These are phyloP conservation scores for Oriolus oriolus DNA, from an alignment of 2,113 vertebrate species.

Conservation along the genomic window DNA sequence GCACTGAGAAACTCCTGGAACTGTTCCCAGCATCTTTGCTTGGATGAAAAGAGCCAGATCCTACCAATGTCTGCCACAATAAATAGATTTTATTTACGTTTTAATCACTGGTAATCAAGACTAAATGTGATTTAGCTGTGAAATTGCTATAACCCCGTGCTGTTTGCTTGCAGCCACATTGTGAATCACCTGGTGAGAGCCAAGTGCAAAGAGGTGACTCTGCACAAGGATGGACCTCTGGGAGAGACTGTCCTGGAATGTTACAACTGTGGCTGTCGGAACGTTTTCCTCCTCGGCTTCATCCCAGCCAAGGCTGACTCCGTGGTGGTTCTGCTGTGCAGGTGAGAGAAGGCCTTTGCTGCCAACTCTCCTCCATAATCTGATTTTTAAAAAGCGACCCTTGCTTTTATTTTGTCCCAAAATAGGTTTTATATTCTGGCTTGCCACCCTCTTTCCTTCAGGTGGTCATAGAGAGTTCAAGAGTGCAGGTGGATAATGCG, in stretches of 20 bases:
- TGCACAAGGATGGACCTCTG: constrained; percentile 95
- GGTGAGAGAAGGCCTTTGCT: constrained; percentile 69
- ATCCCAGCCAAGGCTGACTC: constrained; percentile 98
- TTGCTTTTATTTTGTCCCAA: background rate
- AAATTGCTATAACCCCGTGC: accelerated
- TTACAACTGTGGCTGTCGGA: constrained; percentile 97
- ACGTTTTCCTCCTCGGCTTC: constrained; percentile 97
- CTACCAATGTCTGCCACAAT: accelerated
- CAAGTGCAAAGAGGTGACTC: constrained; percentile 97
- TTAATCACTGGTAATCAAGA: no score
- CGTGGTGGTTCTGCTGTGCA: constrained; percentile 94
- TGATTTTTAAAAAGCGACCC: background rate
- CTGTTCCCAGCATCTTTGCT: background rate
- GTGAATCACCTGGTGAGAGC: constrained; percentile 97
- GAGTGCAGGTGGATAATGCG: background rate
- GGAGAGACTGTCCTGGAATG: constrained; percentile 97
- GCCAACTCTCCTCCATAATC: background rate
- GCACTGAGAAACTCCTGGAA: background rate
- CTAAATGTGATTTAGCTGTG: background rate
- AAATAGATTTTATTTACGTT: background rate
- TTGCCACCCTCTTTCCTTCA: background rate
- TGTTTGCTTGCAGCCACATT: constrained; percentile 84
- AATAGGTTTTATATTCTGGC: accelerated
- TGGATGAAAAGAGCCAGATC: background rate
- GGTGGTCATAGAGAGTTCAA: accelerated